Percentiles rank a stretch among this genome's conserved stretches.
Conservation (phyloP, 2,797 vertebrate genomes). For the Enteromius unitaeniatus region DNA sequence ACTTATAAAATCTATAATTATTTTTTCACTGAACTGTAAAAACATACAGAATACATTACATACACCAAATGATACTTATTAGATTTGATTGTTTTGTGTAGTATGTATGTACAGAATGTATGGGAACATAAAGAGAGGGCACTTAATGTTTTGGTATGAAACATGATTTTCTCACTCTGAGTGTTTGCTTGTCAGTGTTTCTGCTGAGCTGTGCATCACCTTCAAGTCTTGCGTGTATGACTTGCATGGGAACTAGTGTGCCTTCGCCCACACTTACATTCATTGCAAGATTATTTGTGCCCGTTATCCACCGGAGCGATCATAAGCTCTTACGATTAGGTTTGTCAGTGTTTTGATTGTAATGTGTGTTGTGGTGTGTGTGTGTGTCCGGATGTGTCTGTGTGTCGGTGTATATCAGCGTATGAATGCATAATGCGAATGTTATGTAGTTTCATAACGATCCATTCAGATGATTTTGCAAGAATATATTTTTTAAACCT, state of each 20-base stretch:
- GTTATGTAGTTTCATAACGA: conserved; percentile 1
- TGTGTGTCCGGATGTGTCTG: background rate
- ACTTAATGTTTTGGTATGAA: conserved; percentile 15
- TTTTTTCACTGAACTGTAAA: background rate
- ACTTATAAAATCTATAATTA: background rate
- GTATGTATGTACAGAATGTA: background rate
- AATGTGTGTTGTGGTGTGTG: background rate
- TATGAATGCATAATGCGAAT: background rate
- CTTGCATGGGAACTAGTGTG: conserved; percentile 14
- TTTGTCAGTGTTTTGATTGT: background rate
- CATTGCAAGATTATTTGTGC: background rate
- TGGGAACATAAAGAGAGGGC: background rate
- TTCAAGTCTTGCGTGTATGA: background rate
- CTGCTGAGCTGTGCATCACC: conserved; percentile 13
- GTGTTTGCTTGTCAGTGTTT: background rate
- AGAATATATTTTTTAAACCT: background rate
- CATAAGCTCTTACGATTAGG: background rate
- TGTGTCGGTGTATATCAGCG: background rate
- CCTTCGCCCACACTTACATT: conserved; percentile 20
- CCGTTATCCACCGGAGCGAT: background rate
- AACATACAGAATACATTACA: background rate
- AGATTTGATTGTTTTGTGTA: background rate
- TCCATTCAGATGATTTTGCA: background rate
- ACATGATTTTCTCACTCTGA: conserved; percentile 12
- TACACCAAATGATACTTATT: background rate